These are phyloP conservation scores for Bolinopsis microptera DNA, from an alignment of 37 sponge, comb jelly and placozoan species.

Conservation along the genomic window DNA sequence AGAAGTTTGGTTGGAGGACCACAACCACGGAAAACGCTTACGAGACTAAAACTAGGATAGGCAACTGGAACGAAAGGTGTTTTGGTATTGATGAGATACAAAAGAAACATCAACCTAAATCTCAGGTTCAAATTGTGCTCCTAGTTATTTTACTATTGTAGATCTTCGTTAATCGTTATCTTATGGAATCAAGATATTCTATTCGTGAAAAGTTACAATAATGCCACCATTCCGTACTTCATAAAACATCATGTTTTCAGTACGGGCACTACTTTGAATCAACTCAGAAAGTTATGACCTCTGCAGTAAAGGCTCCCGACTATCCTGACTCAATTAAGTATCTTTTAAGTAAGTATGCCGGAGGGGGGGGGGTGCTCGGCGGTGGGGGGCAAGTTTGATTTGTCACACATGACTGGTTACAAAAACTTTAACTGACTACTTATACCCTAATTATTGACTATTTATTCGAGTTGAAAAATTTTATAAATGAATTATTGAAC, in stretches of 20 bases:
- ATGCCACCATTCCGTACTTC: too few relatives aligned
- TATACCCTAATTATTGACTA: too few relatives aligned
- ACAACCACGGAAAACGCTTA: constrained; percentile 30
- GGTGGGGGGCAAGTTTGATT: too few relatives aligned
- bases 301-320: background rate
- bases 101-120: background rate
- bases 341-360: background rate
- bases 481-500: too few relatives aligned
- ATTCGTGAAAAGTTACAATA: too few relatives aligned
- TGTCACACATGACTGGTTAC: too few relatives aligned
- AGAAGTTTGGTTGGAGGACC: constrained; percentile 37
- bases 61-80: constrained; percentile 3
- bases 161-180: too few relatives aligned
- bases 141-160: too few relatives aligned
- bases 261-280: constrained; percentile 46
- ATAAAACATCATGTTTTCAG: constrained; percentile 21
- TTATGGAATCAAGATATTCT: too few relatives aligned
- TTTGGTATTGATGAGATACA: constrained; percentile 36
- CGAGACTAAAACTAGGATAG: constrained; percentile 19
- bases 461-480: too few relatives aligned
- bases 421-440: too few relatives aligned
- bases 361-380: background rate
- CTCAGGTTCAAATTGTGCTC: too few relatives aligned
- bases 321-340: constrained; percentile 29
- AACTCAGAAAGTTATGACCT: constrained; percentile 25